Percentiles rank a stretch among this genome's conserved stretches.
Conservation (phyloP, 2,888 invertebrate species). For the Ethmia dodecea region DNA sequence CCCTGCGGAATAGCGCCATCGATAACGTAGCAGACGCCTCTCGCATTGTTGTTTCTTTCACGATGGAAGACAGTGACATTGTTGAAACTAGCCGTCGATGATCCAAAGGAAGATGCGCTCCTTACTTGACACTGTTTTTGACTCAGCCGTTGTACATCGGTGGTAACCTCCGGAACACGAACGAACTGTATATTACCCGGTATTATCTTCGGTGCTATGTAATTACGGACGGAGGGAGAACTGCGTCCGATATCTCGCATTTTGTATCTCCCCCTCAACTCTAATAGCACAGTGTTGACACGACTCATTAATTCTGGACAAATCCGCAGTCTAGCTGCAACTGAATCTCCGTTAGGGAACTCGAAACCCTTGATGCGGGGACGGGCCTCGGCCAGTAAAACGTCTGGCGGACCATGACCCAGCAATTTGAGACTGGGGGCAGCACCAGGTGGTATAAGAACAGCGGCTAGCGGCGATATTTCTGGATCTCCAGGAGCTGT, state of each 20-base stretch:
- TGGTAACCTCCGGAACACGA: background rate
- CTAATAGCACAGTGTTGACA: background rate
- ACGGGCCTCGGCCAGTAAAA: conserved; percentile 13
- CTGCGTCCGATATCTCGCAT: background rate
- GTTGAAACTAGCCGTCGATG: background rate
- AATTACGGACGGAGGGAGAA: background rate
- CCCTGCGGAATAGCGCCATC: background rate
- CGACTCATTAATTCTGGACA: background rate
- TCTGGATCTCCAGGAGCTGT: conserved; percentile 1
- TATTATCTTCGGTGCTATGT: background rate
- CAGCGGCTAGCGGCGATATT: conserved; percentile 16
- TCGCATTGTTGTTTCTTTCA: background rate
- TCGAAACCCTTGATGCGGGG: conserved; percentile 16
- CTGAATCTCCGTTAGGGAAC: background rate
- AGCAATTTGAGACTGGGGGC: conserved; percentile 14
- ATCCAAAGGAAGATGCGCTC: background rate
- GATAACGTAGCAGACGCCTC: background rate
- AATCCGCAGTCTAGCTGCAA: background rate
- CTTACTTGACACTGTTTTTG: background rate
- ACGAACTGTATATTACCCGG: background rate
- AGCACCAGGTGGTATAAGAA: conserved; percentile 13
- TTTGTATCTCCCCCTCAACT: background rate
- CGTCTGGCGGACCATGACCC: conserved; percentile 17
- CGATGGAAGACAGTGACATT: background rate
- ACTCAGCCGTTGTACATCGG: background rate